Evolutionary conservation across 2,797 vertebrate species (phyloP), one percentile per base, ranked within the genome.

Genomic region (Vespertilio murinus): DNA sequence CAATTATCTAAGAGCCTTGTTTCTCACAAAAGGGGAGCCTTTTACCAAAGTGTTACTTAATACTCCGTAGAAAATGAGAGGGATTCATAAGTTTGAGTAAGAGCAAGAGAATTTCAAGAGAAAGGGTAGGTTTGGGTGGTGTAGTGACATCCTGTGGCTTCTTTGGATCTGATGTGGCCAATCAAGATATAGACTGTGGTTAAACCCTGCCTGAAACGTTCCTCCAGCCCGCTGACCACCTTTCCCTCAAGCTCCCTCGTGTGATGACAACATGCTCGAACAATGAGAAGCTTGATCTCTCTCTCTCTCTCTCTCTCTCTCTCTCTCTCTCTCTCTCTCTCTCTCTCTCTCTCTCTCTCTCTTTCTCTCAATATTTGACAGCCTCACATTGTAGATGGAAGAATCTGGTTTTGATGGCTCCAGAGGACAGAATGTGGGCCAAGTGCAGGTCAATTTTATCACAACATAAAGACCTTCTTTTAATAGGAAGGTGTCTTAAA

Each of bases 101-200:
- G 88, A 56, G 30, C 4, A 80, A 93, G 65, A 91, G 45, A 94
- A 91, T 89, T 79, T 82, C 45, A 80, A 88, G 83, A 92, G 67
- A 94, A 83, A 25, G 75, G 33, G 18, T 6, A 42, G 40, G 65
- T 25, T 64, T 90, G 52, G 6, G 35, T 54, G 30, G 25, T 89
- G 80, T 78, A 33, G 22, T 81, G 45, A 81, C 56, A 70, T 71
- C 8, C 25, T 75, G 8, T 61, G 70, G 88, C 23, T 82, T 90
- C 69, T 91, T 65, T 88, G 82, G 45, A 75, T 20, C 61, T 81
- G n/a, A 59, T 93, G 35, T 73, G 30, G 7, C n/a, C 70, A 83
- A 30, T 89, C 52, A 20, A 67, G 64, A 82, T 52, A 42, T 0
- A 69, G 59, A 2, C 65, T 35, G 13, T 77, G 69, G 67, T 78